Percentiles rank a stretch among this genome's conserved stretches.
phyloP scores from a whole-genome alignment of 92 coral and sea anemone species.

The Galaxea fascicularis region DNA sequence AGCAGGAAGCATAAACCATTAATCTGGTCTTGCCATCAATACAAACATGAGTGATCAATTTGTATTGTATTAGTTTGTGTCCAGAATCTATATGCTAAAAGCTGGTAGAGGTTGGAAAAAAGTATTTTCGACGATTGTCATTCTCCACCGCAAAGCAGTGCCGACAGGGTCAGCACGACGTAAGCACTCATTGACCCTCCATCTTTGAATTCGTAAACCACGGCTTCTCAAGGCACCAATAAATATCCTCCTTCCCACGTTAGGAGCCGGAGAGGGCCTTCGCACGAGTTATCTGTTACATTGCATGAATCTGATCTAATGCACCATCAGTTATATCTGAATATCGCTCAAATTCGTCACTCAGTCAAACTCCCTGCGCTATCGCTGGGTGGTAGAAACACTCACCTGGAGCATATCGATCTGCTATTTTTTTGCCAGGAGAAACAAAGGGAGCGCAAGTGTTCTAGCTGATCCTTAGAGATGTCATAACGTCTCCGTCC shows the following conservation, averaged over 20 bases:
- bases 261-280: too few relatives aligned
- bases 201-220: constrained; percentile 50
- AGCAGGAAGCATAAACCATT: constrained; percentile 44
- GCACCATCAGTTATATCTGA: constrained; percentile 62
- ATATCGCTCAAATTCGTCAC: constrained; percentile 49
- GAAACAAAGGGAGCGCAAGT: constrained; percentile 65
- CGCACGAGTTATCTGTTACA: constrained; percentile 44
- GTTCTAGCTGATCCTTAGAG: constrained; percentile 67
- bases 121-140: constrained; percentile 57
- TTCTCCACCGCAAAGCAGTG: constrained; percentile 64
- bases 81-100: too few relatives aligned
- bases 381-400: constrained; percentile 60
- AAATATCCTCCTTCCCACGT: constrained; percentile 69
- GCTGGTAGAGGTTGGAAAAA: too few relatives aligned
- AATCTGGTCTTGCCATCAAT: too few relatives aligned
- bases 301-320: constrained; percentile 50
- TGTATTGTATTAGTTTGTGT: too few relatives aligned
- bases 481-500: constrained; percentile 69
- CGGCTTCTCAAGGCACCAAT: constrained; percentile 65
- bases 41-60: too few relatives aligned
- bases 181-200: constrained; percentile 59
- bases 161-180: constrained; percentile 58
- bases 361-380: constrained; percentile 60
- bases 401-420: constrained; percentile 60
- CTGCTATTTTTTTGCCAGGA: constrained; percentile 70